phyloP scores from a whole-genome alignment of 53 echinoderm and acorn worm genomes.

The Echinometra lucunter region DNA sequence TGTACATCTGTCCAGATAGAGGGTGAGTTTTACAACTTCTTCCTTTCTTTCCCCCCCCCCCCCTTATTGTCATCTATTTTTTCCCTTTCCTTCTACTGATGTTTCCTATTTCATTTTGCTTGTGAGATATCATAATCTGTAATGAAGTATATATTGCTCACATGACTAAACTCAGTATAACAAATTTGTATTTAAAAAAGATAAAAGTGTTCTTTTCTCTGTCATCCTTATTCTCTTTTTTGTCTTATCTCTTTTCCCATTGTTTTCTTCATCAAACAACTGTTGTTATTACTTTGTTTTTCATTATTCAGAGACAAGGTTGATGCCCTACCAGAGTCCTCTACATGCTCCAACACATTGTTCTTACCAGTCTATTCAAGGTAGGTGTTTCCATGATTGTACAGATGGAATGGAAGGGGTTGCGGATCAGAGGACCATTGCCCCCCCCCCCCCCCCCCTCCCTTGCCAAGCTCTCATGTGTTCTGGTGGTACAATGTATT shows the following conservation, averaged over 20 bases:
- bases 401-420: too few relatives aligned
- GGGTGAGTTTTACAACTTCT: slow-evolving; percentile 65
- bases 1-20: slow-evolving; percentile 93
- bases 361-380: slow-evolving; percentile 95
- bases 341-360: slow-evolving; percentile 96
- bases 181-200: too few relatives aligned
- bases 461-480: too few relatives aligned
- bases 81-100: not conserved
- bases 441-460: not conserved
- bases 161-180: too few relatives aligned
- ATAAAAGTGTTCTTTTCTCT: too few relatives aligned
- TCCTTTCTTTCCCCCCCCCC: not conserved
- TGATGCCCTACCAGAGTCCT: slow-evolving; percentile 95
- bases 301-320: slow-evolving; percentile 79
- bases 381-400: slow-evolving; percentile 72
- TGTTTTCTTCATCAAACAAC: not conserved
- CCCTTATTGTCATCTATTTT: not conserved
- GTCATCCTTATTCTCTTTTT: too few relatives aligned
- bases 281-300: not conserved
- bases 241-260: too few relatives aligned
- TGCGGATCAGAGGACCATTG: too few relatives aligned
- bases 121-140: too few relatives aligned
- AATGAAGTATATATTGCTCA: too few relatives aligned
- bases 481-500: not conserved
- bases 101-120: too few relatives aligned